phyloP scores from a whole-genome alignment of 23 tunicate species.

The Ciona savignyi region DNA sequence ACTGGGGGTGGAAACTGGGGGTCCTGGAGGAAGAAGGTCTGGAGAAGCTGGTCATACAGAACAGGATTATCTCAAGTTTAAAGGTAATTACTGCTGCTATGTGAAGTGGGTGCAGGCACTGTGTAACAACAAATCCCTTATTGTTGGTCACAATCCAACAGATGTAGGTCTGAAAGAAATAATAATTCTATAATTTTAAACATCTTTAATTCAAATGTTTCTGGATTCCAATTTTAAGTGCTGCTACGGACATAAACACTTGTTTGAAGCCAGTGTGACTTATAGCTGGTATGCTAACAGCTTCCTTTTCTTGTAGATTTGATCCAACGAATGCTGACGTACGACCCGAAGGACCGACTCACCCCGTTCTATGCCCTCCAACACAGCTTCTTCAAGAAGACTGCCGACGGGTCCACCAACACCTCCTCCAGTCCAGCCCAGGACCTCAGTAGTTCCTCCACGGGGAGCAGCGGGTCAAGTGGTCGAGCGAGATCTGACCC shows the following conservation, averaged over 20 bases:
- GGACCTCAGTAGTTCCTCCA: slow-evolving; percentile 80
- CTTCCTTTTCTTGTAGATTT: slow-evolving; percentile 39
- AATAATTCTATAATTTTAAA: background rate
- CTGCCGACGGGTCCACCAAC: slow-evolving; percentile 97
- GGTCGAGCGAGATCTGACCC: slow-evolving; percentile 89
- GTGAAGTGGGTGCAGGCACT: too few relatives aligned
- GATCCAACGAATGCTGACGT: slow-evolving; percentile 83
- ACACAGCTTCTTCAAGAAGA: slow-evolving; percentile 91
- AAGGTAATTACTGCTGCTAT: too few relatives aligned
- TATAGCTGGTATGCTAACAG: slow-evolving; percentile 5
- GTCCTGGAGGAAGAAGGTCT: slow-evolving; percentile 95
- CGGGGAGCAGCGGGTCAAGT: slow-evolving; percentile 77
- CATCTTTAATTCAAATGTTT: background rate
- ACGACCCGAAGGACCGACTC: slow-evolving; percentile 90
- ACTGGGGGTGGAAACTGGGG: slow-evolving; percentile 95
- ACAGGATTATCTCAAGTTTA: slow-evolving; percentile 83
- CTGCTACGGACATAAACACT: too few relatives aligned
- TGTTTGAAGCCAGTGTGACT: too few relatives aligned
- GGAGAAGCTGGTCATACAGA: slow-evolving; percentile 91
- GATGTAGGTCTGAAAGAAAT: too few relatives aligned
- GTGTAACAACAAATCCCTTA: too few relatives aligned
- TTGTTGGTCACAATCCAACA: too few relatives aligned
- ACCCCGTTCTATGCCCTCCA: slow-evolving; percentile 95
- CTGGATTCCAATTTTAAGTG: background rate
- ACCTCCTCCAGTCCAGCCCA: slow-evolving; percentile 84